phyloP scores from a whole-genome alignment of 2,888 invertebrate genomes.

The Lutraria lutraria region DNA sequence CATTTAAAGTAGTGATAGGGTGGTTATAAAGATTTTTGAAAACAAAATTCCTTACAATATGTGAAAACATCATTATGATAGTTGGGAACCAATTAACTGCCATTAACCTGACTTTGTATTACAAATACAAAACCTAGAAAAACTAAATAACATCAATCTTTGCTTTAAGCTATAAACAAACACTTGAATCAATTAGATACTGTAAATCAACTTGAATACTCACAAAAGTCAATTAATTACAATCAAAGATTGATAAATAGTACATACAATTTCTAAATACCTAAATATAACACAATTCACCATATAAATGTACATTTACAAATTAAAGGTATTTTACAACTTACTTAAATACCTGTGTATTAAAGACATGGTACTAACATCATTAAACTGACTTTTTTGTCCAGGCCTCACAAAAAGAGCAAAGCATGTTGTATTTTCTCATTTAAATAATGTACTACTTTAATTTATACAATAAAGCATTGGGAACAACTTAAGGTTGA shows the following conservation, averaged over 20 bases:
- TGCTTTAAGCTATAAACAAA: constrained; percentile 4
- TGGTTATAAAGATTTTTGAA: too few species aligned
- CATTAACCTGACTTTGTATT: background rate
- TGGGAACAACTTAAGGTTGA: too few species aligned
- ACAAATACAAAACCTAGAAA: background rate
- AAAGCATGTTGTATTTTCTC: too few species aligned
- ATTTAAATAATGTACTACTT: too few species aligned
- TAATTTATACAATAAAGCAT: too few species aligned
- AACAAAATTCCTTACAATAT: too few species aligned
- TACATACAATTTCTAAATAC: background rate
- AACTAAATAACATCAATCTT: background rate
- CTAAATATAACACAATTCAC: constrained; percentile 1
- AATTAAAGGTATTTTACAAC: background rate
- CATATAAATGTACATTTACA: background rate
- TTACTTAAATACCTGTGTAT: background rate
- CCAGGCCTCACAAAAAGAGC: too few species aligned
- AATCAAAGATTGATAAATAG: background rate
- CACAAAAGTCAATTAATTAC: background rate
- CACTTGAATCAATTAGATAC: background rate
- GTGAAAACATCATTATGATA: too few species aligned
- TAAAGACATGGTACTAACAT: background rate
- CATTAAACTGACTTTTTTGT: too few species aligned
- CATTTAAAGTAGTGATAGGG: too few species aligned
- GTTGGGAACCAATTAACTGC: too few species aligned
- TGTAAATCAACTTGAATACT: background rate